Base-by-base conservation (phyloP, 2,113 vertebrate genomes). In the Aphelocoma coerulescens region DNA sequence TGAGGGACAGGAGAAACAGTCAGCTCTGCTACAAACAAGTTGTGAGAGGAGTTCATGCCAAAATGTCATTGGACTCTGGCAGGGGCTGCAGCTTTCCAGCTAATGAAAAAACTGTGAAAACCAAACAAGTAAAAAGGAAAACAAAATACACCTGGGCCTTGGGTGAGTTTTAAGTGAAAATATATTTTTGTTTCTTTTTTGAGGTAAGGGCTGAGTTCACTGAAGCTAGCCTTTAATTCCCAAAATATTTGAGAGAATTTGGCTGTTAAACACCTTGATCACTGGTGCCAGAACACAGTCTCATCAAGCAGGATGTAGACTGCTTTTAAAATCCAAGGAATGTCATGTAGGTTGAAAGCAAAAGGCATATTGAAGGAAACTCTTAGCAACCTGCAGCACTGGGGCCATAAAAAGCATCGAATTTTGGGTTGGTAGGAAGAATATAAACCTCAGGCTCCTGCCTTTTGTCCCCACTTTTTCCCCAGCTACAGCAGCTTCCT, bases 271-370 rank as follows among this genome's bases (percentile, higher is more conserved):
- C 1, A 2, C 30, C 37, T 86, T 61, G 68, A 84, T 77, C 8
- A 26, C 44, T 72, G 41, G 52, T 92, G 86, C 90, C 89, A 92
- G 83, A 87, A 87, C 54, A 93, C 91, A 93, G 79, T 86, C 88
- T 80, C 82, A 30, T 78, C 3, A 5, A 6, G 9, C 72, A 95
- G 91, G 73, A 84, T 78, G 76, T 9, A 91, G 76, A 65, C 80
- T 57, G 73, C 48, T 85, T 88, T 92, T 95, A 89, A 94, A 95
- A 82, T 72, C 41, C 1, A 9, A 74, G 72, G 37, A 93, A 78
- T 1, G 4, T 88, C 48, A 74, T 14, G 21, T 30, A 86, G 22
- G 10, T 82, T 87, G 54, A 87, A 93, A 91, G 41, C 26, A 91
- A 95, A 95, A 87, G 69, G 28, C 28, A 11, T 85, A 61, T 43